A percentile compares a stretch with the other conserved stretches of the same genome.
Conservation (phyloP, 2,797 vertebrate species). For the Falco concolor region DNA sequence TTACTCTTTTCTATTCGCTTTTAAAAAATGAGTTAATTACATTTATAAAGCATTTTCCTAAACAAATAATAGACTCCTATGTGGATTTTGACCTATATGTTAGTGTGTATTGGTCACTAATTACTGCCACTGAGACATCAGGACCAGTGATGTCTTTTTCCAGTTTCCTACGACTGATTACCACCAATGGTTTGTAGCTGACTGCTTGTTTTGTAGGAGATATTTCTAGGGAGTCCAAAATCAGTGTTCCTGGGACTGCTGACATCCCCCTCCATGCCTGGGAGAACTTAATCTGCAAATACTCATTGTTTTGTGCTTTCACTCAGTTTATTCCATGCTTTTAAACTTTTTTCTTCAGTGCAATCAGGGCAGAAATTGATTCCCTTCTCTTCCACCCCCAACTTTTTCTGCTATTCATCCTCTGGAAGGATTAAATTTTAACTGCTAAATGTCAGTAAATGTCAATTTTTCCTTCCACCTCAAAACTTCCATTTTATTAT, state of each 20-base stretch:
- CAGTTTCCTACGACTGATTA: not conserved
- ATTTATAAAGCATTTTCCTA: not conserved
- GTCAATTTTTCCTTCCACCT: slow-evolving; percentile 29
- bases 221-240: not conserved
- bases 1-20: not conserved
- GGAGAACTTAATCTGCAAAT: not conserved
- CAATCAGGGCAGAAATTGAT: slow-evolving; percentile 43
- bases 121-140: not conserved
- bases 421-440: slow-evolving; percentile 46
- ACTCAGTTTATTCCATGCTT: not conserved
- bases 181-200: not conserved
- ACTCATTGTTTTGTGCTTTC: not conserved
- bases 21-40: not conserved
- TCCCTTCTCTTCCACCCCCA: slow-evolving; percentile 25
- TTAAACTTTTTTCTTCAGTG: not conserved
- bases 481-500: not conserved
- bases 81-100: not conserved
- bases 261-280: not conserved
- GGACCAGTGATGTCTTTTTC: not conserved
- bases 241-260: not conserved
- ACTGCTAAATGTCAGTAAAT: slow-evolving; percentile 60
- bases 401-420: slow-evolving; percentile 14
- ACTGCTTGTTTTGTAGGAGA: not conserved
- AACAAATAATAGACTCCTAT: not conserved
- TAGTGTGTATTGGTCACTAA: not conserved